Base-by-base conservation (phyloP, 2,888 invertebrate species). In the Vandiemenella viatica region DNA sequence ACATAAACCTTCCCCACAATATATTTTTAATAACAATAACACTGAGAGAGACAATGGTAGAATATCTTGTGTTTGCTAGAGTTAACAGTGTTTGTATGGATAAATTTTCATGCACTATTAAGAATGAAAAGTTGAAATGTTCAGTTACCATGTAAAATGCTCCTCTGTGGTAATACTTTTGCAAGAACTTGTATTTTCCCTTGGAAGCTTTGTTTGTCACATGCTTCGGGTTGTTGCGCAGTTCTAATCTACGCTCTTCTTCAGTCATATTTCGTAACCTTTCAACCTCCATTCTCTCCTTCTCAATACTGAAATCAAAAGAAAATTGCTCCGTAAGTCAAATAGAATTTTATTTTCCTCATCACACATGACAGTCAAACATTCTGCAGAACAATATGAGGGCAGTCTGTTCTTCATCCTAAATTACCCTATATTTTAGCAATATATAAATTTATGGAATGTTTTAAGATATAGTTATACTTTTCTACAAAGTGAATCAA, bases 131-230 rank as follows among this genome's bases (percentile, higher is more conserved):
- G n/a, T n/a, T n/a, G n/a, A n/a, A n/a, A n/a, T n/a, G n/a, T n/a
- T n/a, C n/a, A n/a, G n/a, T 64, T 61, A 76, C 76, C 77, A 99
- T 72, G 65, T 91, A 98, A 76, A 98, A 99, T 3, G 92, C 97
- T 67, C 98, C 98, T 62, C 98, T 83, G 74, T 99, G 98, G 66
- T 93, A 99, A 67, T 98, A 99, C 65, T 99, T 99, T 71, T 99
- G 98, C 58, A 99, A 71, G 70, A 97, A 99, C 69, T 97, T 97
- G 74, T 98, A 98, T 71, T 98, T 98, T 52, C 98, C 96, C 69
- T 96, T 96, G 46, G 81, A 77, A 0, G 90, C 83, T 65, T 96
- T 93, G 69, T 99, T 99, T 5, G 92, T 91, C 52, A 97, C 75
- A 13, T 76, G 63, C 67, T 93, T 95, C 0, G 97, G 97, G 71